These are phyloP conservation scores for Zoanthus gigantus DNA, from an alignment of 92 coral and sea anemone species.

Conservation along the genomic window DNA sequence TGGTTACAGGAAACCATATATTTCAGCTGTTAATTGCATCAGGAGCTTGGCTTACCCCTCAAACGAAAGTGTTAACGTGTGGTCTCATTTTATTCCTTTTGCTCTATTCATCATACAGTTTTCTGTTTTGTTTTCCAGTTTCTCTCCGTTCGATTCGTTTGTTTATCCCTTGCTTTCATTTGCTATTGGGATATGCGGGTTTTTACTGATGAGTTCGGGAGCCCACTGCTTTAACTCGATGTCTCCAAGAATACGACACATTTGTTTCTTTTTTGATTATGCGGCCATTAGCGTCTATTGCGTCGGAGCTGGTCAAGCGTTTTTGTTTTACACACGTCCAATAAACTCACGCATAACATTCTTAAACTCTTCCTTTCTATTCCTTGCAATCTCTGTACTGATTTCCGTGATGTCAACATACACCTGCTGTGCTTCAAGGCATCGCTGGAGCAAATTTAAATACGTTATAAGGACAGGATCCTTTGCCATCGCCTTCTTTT, in stretches of 20 bases:
- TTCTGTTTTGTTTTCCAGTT: conserved; percentile 62
- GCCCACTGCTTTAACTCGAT: conserved; percentile 97
- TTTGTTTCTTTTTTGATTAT: conserved; percentile 96
- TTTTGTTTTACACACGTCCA: conserved; percentile 92
- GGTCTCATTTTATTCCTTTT: conserved; percentile 96
- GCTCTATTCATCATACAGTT: conserved; percentile 80
- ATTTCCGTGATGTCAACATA: conserved; percentile 83
- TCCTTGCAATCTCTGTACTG: conserved; percentile 72
- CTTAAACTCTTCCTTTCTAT: conserved; percentile 69
- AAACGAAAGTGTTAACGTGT: conserved; percentile 93
- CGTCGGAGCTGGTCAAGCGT: conserved; percentile 96
- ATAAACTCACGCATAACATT: conserved; percentile 49
- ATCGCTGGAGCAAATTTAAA: conserved; percentile 87
- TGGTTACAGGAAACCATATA: conserved; percentile 94
- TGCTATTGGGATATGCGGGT: conserved; percentile 94
- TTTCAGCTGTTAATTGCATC: conserved; percentile 86
- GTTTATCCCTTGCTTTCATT: conserved; percentile 86
- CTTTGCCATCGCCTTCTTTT: conserved; percentile 84
- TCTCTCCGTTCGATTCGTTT: conserved; percentile 71
- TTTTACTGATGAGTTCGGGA: conserved; percentile 94
- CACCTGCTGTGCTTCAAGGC: conserved; percentile 97
- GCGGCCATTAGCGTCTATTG: conserved; percentile 95
- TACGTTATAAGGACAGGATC: conserved; percentile 90
- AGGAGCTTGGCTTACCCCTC: conserved; percentile 78
- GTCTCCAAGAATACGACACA: conserved; percentile 96